Base-by-base conservation (phyloP, 1,140 invertebrate genomes). In the Yoshiicerus persimilis region DNA sequence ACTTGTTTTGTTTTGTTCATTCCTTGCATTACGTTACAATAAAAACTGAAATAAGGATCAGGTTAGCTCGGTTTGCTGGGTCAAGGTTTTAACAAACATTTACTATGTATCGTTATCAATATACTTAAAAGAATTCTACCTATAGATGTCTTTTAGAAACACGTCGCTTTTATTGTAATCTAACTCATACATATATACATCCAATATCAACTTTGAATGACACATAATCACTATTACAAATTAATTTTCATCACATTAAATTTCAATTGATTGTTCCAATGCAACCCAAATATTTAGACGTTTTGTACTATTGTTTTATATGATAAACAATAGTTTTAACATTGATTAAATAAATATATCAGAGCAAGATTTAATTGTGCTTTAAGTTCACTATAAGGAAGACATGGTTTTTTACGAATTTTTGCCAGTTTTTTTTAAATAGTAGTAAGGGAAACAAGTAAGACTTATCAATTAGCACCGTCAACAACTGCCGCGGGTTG, bases 151-250 rank as follows among this genome's bases (percentile, higher is more conserved):
- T n/a, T n/a, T n/a, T n/a, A n/a, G n/a, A n/a, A n/a, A n/a, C n/a
- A 75, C 25, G 13, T 92, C 90, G 91, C 92, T 92, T 56, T 56
- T 56, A 56, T 56, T 56, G n/a, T n/a, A n/a, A 56, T n/a, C 47
- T 56, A 56, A n/a, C n/a, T 56, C 47, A 56, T n/a, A n/a, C 47
- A 56, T n/a, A 56, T 16, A 56, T 56, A 56, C 47, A 56, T 56
- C n/a, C n/a, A 56, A 56, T 56, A n/a, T 56, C 47, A 16, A 56
- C 47, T 56, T 56, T 56, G 20, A n/a, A 56, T 56, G 47, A 56
- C 16, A 56, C 20, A n/a, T 56, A 56, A 8, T 47, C 13, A 47
- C 20, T 47, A 47, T n/a, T n/a, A n/a, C n/a, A 56, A 56, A 56
- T 56, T 56, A 56, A 56, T 56, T 56, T 0, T n/a, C 16, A n/a